Base-by-base conservation (phyloP, 1,140 invertebrate species). In the Leptonema lineaticorne region DNA sequence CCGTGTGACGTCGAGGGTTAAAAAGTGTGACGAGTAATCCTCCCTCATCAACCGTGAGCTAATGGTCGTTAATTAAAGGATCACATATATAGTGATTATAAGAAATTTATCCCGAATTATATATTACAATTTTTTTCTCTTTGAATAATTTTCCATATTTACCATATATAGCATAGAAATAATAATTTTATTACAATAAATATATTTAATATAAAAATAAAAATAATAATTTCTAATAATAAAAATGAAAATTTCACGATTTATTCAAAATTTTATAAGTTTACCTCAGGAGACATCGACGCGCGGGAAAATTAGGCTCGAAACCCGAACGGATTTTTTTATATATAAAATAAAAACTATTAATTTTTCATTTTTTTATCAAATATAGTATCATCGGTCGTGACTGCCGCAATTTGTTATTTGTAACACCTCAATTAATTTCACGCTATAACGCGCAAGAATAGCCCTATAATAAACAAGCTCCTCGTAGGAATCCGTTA, bases 341-440 rank as follows among this genome's bases (percentile, higher is more conserved):
- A n/a, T n/a, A n/a, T n/a, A n/a, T n/a, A n/a, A n/a, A n/a, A n/a
- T n/a, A n/a, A n/a, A n/a, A n/a, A n/a, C n/a, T n/a, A n/a, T n/a
- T n/a, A n/a, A n/a, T n/a, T n/a, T n/a, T n/a, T n/a, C n/a, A n/a
- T n/a, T n/a, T n/a, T n/a, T n/a, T n/a, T n/a, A n/a, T n/a, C n/a
- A n/a, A n/a, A n/a, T n/a, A 11, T 41, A 41, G 37, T 33, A 33
- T 5, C 11, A 41, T 41, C 37, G 37, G 37, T 41, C 11, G 2
- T 2, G 37, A 41, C 16, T 16, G 5, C 11, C 11, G 30, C 24
- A 45, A 63, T 9, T 46, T 22, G 60, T 48, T 48, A 46, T 63
- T 63, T 46, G 60, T 63, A 63, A 63, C 60, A 63, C 37, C 28
- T 48, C 33, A 63, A 63, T 63, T 46, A 63, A 63, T 63, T 63